Conservation (phyloP, 2,888 invertebrate species). For the Cantharis nigra region DNA sequence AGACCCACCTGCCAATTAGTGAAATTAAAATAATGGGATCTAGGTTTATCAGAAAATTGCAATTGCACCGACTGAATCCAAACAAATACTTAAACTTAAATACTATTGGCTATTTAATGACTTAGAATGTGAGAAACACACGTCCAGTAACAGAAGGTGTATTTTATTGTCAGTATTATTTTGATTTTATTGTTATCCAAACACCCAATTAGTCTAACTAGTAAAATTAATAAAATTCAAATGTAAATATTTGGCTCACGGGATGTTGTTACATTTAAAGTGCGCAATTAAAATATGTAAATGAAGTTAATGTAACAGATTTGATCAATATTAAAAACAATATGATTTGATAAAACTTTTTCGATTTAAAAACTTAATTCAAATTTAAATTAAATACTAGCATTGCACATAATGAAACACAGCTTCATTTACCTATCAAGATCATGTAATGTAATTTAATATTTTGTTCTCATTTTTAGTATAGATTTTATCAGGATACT, state of each 20-base stretch:
- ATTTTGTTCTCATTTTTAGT: neutral
- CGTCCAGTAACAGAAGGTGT: neutral
- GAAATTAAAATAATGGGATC: no score
- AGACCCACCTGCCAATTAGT: no score
- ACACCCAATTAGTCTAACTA: neutral
- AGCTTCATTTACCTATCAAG: neutral
- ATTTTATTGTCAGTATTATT: neutral
- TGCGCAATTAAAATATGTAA: conserved; percentile 19
- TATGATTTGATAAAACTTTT: conserved; percentile 9
- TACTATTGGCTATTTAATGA: no score
- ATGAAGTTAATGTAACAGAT: neutral
- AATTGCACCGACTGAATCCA: no score
- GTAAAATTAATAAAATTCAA: neutral
- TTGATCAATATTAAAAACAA: conserved; percentile 14
- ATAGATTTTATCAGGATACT: neutral
- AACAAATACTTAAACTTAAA: no score
- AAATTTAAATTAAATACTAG: neutral
- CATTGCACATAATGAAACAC: neutral
- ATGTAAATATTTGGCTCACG: neutral
- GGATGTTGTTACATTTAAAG: neutral
- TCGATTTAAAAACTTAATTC: conserved; percentile 15
- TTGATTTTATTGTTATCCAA: neutral
- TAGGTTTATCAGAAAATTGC: no score
- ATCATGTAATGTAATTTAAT: neutral
- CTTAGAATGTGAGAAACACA: no score